phyloP scores from a whole-genome alignment of 2,113 vertebrate genomes.

The Microtus montanus region DNA sequence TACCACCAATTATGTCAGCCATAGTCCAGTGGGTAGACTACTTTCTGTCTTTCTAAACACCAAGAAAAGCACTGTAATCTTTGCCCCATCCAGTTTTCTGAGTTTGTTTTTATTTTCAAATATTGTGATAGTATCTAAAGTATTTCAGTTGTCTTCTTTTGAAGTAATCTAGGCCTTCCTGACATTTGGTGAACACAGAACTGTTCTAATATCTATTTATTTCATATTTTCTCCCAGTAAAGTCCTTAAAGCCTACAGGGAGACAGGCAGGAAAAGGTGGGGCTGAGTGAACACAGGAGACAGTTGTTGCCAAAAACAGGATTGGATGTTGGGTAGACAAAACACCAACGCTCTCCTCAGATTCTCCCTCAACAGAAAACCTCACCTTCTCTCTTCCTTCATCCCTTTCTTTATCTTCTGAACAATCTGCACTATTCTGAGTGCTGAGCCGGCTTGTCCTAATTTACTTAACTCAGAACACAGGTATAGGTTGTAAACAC shows the following conservation, averaged over 20 bases:
- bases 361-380: not conserved
- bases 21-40: not conserved
- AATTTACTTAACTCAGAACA: constrained; percentile 1
- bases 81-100: not conserved
- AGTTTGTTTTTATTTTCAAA: not conserved
- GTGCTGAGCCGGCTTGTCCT: not conserved
- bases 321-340: not conserved
- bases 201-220: not conserved
- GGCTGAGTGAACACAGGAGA: not conserved
- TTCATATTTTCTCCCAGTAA: not conserved
- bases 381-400: not conserved
- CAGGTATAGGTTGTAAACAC: not conserved
- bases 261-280: not conserved
- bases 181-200: not conserved
- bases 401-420: not conserved
- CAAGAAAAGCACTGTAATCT: not conserved
- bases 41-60: not conserved
- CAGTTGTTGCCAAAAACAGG: not conserved
- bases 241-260: not conserved
- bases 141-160: constrained; percentile 19
- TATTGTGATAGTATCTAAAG: not conserved
- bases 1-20: not conserved
- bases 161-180: not conserved
- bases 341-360: not conserved
- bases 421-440: not conserved